Conservation (phyloP, 2,113 vertebrate species). For the Tiliqua scincoides region DNA sequence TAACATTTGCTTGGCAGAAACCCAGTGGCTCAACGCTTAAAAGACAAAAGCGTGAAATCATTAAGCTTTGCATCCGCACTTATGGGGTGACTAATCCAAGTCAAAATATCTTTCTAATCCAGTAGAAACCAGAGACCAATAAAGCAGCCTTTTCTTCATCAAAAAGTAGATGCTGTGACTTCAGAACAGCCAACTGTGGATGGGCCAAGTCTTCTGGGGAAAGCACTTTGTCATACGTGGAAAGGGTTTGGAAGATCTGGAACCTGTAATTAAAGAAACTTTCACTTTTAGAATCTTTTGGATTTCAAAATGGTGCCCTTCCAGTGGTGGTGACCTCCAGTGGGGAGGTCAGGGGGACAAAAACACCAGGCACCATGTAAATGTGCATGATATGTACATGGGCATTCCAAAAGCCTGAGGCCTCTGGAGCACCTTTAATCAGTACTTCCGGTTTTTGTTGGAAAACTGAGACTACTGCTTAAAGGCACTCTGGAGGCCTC, state of each 20-base stretch:
- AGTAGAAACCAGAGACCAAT: background rate
- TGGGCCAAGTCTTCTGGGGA: fast-evolving
- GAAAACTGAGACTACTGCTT: too few relatives aligned
- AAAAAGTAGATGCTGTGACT: background rate
- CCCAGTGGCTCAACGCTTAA: background rate
- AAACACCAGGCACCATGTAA: too few relatives aligned
- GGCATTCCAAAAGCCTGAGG: too few relatives aligned
- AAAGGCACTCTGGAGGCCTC: too few relatives aligned
- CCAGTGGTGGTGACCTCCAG: too few relatives aligned
- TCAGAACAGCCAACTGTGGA: background rate
- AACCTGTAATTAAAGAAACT: fast-evolving
- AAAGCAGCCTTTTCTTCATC: background rate
- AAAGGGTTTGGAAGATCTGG: fast-evolving
- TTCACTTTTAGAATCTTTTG: too few relatives aligned
- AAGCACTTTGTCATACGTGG: fast-evolving
- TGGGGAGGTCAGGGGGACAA: too few relatives aligned
- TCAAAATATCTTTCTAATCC: background rate
- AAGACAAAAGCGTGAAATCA: background rate
- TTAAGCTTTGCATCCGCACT: background rate
- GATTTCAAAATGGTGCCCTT: background rate
- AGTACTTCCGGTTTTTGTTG: too few relatives aligned
- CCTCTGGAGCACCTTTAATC: too few relatives aligned
- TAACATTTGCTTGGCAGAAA: slow-evolving; percentile 40
- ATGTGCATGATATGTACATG: too few relatives aligned
- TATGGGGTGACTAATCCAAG: background rate